Evolutionary conservation across 2,888 invertebrate genomes (phyloP), one percentile per base, ranked within the genome.

Genomic region (Cantharis lateralis): DNA sequence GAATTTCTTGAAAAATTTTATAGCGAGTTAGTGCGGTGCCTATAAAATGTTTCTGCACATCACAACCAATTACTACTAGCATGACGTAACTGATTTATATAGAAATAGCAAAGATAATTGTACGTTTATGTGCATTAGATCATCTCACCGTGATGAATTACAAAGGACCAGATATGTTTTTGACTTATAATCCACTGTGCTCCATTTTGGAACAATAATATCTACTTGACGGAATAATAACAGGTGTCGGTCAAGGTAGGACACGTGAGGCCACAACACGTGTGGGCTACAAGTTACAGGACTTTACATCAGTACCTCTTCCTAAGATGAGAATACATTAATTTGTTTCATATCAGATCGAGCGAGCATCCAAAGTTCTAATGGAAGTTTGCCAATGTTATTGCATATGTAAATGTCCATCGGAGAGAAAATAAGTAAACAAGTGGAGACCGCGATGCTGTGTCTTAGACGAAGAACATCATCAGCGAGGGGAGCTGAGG

Each of bases 191-290:
- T 75, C 70, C 80, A 76, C 75, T 74, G 78, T 70, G 78, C n/a
- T 80, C 75, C 77, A 80, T 77, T 71, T 74, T 62, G 32, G 69
- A 16, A 32, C 62, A 32, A 48, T 48, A 15, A 71, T 26, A 68
- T 70, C 62, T 64, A 76, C 26, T 26, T 77, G 79, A 82, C 81
- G 81, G 80, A 80, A 78, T 82, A 83, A 83, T 83, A 85, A 83
- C 85, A 85, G 84, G 84, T 84, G 84, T 81, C 84, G 85, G 85
- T 85, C 85, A 85, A 85, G 85, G 85, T 81, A 84, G 84, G 82
- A 80, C 85, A 85, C 82, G 82, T 84, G 82, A 84, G 84, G 83
- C 83, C 82, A 75, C 81, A 83, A 84, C 83, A 84, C 84, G 82
- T 83, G 84, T 83, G 82, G 83, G 81, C 82, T 81, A 77, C 81